Base-by-base conservation (phyloP, 2,797 vertebrate genomes). In the Neosilurus hyrtlii region DNA sequence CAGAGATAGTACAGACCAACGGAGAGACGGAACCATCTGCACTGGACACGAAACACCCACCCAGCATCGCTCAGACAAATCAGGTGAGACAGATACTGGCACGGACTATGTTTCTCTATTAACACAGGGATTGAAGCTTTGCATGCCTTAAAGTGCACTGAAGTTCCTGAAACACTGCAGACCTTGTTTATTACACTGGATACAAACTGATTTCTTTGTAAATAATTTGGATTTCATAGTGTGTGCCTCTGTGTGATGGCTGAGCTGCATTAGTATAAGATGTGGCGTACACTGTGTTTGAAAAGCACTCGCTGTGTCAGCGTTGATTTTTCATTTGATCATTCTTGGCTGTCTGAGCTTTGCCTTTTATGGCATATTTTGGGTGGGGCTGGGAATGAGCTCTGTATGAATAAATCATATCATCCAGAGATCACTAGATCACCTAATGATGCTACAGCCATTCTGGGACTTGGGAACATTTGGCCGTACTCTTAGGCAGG, bases 1-100 rank as follows among this genome's bases (percentile, higher is more conserved):
- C 97, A 87, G 98, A 99, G 89, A 95, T 97, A 86, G 95, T 95
- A 49, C 98, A 99, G 92, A 97, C 97, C 89, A 99, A 99, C 6
- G 98, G 98, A 87, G 98, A 99, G 90, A 94, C 96, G 1, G 98
- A 99, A 87, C 92, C 96, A 76, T 94, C 95, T 30, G 93, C 94
- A 51, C 90, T 97, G 88, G 97, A 99, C 89, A 89, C 94, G 30
- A 99, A 99, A 92, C 96, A 96, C 88, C 94, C 90, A 67, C 95
- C 95, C 9, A 93, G 91, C 85, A 92, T 96, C 89, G 89, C 93
- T 83, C 97, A 96, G 80, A 26, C 92, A 86, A 98, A 92, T 90
- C 97, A 99, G 96, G 97, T 99, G 90, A 93, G 83, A 74, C 54
- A 75, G n/a, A 1, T 20, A 7, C 11, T 43, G 11, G 4, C 20